Conservation (phyloP, 2,797 vertebrate genomes). For the Gallinago stenura region DNA sequence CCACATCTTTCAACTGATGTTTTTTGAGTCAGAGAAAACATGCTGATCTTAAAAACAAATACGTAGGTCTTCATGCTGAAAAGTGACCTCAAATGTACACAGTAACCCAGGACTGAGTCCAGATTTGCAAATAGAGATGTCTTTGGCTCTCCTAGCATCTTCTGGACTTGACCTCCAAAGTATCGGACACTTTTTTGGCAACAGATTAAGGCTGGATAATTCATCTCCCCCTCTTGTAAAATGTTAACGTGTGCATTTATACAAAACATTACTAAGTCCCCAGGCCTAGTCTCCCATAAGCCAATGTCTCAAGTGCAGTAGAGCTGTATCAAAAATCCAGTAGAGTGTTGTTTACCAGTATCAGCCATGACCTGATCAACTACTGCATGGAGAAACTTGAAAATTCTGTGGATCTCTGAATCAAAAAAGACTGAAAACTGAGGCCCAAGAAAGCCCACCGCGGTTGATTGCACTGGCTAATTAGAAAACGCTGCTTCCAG, state of each 20-base stretch:
- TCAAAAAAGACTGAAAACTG: neutral
- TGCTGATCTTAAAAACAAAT: neutral
- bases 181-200: neutral
- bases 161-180: neutral
- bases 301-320: neutral
- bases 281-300: neutral
- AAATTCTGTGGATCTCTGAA: neutral
- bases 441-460: neutral
- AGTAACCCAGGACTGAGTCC: neutral
- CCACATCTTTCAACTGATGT: neutral
- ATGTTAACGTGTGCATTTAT: neutral
- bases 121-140: neutral
- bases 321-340: neutral
- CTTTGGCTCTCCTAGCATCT: neutral
- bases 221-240: neutral
- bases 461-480: neutral
- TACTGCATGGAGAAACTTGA: neutral
- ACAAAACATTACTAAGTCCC: neutral
- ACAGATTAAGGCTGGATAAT: neutral
- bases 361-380: neutral
- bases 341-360: neutral
- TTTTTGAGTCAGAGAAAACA: neutral
- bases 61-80: neutral
- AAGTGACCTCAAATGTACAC: neutral
- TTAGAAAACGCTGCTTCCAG: neutral